Base-by-base conservation (phyloP, 2,888 invertebrate species). In the Lamellibrachia columna region DNA sequence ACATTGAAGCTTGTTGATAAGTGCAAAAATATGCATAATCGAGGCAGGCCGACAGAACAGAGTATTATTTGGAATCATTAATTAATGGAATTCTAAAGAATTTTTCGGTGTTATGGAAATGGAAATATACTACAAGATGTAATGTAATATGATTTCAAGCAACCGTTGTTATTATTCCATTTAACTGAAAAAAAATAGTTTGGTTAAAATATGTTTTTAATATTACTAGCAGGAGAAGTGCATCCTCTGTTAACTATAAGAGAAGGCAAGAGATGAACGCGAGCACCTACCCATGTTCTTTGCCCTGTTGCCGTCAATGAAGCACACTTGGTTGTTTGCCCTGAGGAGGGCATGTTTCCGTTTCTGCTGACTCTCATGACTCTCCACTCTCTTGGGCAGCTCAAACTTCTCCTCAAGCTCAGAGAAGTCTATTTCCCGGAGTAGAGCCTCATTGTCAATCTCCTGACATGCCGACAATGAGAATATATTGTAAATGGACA, bases 281-380 rank as follows among this genome's bases (percentile, higher is more conserved):
- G 15, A 75, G 58, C 52, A 92, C 92, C 91, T 91, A 94, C 93
- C 92, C 91, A 94, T 90, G 93, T 94, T 93, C 92, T 92, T 93
- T 40, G 94, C 93, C 60, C 94, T 90, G 90, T 93, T 93, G 90
- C 52, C 11, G 11, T 93, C 93, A 28, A 94, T 92, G 90, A 94
- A 93, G 52, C 15, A 53, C 28, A 94, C 58, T 53, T 91, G 90
- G 53, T 55, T 55, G 7, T 90, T 53, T 1, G 53, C 53, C 52
- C 90, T 75, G 40, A 11, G 60, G 28, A 90, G 9, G 60, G 53
- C 90, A 6, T 55, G 52, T 40, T 90, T 60, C n/a, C 92, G 53
- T 55, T 90, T 75, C 53, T 93, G 53, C 52, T 90, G 91, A 40
- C 90, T 53, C 40, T 92, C 90, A n/a, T 52, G 40, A 11, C 28